Percentiles rank a stretch among this genome's conserved stretches.
Conservation (phyloP, 2,888 invertebrate genomes). For the Drosophila neotestacea region DNA sequence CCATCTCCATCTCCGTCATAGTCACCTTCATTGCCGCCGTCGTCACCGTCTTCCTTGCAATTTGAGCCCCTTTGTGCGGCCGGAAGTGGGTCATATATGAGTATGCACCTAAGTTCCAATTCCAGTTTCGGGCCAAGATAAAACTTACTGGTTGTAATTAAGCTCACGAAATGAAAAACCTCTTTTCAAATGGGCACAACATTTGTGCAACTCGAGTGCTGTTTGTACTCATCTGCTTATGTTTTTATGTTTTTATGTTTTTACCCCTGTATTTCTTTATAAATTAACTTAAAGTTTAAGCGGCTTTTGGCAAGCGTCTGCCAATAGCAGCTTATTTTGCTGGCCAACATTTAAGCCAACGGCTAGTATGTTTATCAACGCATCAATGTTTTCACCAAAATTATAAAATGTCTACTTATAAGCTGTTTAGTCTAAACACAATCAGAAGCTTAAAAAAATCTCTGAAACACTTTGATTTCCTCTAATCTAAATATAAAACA, state of each 20-base stretch:
- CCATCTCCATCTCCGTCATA: constrained; percentile 8
- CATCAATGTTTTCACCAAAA: too few species aligned
- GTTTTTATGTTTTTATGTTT: constrained; percentile 38
- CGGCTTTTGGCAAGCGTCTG: constrained; percentile 32
- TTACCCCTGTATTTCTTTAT: constrained; percentile 14
- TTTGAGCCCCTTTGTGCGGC: constrained; percentile 67
- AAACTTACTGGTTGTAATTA: constrained; percentile 70
- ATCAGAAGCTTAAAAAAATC: too few species aligned
- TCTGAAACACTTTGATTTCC: too few species aligned
- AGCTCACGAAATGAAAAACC: constrained; percentile 54
- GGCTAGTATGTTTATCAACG: constrained; percentile 48
- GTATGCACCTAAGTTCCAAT: constrained; percentile 48
- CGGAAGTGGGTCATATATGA: constrained; percentile 77
- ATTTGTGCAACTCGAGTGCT: constrained; percentile 67
- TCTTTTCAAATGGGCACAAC: constrained; percentile 62
- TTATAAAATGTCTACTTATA: too few species aligned
- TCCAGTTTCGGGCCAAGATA: constrained; percentile 58
- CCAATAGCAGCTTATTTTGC: constrained; percentile 8
- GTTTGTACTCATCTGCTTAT: constrained; percentile 21
- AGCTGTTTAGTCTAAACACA: too few species aligned
- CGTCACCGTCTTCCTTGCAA: constrained; percentile 54
- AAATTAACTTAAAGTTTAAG: constrained; percentile 58
- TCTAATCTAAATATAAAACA: too few species aligned
- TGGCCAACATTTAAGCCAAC: constrained; percentile 31
- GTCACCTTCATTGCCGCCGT: constrained; percentile 17